phyloP scores from a whole-genome alignment of 2,888 invertebrate species.

The Zele albiditarsus region DNA sequence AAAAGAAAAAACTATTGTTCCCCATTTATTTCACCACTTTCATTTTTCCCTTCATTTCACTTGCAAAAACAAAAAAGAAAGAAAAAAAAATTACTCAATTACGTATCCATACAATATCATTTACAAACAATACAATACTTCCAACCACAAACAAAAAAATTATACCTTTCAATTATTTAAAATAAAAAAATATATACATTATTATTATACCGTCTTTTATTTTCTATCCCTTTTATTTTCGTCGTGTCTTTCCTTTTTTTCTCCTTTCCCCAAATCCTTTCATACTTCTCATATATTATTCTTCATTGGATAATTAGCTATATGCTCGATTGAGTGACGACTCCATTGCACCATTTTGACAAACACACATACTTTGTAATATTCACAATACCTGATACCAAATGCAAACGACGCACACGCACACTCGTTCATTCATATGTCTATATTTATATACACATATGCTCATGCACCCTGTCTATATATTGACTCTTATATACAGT shows the following conservation, averaged over 20 bases:
- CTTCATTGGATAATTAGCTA: neutral
- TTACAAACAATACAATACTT: no score
- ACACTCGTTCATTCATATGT: neutral
- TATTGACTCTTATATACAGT: neutral
- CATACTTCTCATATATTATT: neutral
- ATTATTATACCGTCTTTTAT: no score
- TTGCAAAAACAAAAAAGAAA: no score
- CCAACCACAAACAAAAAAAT: no score
- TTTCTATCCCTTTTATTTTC: neutral
- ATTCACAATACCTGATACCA: neutral
- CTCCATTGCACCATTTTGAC: neutral
- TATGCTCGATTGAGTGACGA: neutral
- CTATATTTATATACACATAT: slow-evolving; percentile 18
- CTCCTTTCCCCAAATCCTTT: neutral
- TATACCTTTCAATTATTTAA: no score
- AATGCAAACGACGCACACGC: neutral
- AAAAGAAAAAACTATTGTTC: no score
- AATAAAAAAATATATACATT: no score
- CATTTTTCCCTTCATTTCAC: no score
- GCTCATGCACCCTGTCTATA: neutral
- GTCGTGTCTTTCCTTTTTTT: neutral
- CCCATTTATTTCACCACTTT: no score
- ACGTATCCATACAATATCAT: no score
- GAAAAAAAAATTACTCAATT: no score
- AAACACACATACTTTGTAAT: neutral